A percentile compares a stretch with the other conserved stretches of the same genome.
Conservation (phyloP, 2,888 invertebrate species). For the Melangyna quadrimaculata region DNA sequence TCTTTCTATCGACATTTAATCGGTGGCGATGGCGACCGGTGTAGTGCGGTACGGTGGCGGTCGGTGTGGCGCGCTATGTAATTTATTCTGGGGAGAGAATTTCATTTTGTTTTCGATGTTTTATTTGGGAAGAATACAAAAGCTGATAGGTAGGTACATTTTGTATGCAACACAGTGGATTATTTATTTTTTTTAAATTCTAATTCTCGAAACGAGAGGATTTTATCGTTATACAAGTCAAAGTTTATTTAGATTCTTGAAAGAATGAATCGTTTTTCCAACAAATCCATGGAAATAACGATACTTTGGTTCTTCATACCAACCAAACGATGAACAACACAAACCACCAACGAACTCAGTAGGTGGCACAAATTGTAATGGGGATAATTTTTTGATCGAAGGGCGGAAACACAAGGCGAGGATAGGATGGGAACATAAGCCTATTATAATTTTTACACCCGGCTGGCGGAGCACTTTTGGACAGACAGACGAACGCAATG, state of each 20-base stretch:
- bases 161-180: constrained; percentile 41
- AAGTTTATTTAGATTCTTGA: constrained; percentile 59
- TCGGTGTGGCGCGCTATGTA: too few relatives aligned
- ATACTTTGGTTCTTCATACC: constrained; percentile 41
- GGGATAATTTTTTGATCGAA: constrained; percentile 23
- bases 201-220: background rate
- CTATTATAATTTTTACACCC: constrained; percentile 61
- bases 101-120: constrained; percentile 5
- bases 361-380: constrained; percentile 51
- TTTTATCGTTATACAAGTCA: constrained; percentile 58
- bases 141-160: constrained; percentile 39
- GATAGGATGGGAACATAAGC: constrained; percentile 48
- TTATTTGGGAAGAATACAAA: constrained; percentile 35
- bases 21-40: background rate
- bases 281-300: constrained; percentile 52
- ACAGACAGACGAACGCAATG: background rate
- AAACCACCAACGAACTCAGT: constrained; percentile 48
- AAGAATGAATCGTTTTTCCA: constrained; percentile 56
- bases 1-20: constrained; percentile 25
- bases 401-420: constrained; percentile 22
- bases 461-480: constrained; percentile 7
- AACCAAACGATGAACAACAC: background rate
- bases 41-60: too few relatives aligned
- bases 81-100: constrained; percentile 51
- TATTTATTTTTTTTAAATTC: background rate